Evolutionary conservation across 2,888 invertebrate species (phyloP).

Genomic region (Taenaris catops): DNA sequence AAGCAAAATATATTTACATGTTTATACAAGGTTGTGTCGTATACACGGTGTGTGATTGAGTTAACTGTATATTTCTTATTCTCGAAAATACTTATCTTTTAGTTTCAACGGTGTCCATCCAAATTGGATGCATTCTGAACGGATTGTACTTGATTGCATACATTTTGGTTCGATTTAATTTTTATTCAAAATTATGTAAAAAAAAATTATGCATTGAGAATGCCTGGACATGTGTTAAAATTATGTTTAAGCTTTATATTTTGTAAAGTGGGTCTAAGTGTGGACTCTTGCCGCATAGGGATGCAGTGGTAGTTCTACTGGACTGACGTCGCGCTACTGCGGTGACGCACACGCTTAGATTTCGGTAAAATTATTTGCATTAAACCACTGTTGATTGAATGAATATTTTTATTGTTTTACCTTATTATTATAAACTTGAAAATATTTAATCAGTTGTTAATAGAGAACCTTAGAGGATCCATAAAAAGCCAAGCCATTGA

Average conservation of each 20-base stretch:
- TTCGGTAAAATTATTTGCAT: slow-evolving; percentile 55
- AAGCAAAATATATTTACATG: slow-evolving; percentile 32
- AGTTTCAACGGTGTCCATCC: slow-evolving; percentile 26
- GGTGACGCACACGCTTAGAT: slow-evolving; percentile 56
- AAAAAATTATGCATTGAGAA: slow-evolving; percentile 56
- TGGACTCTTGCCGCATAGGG: slow-evolving; percentile 37
- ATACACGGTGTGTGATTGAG: slow-evolving; percentile 25
- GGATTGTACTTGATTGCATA: slow-evolving; percentile 38
- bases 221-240: slow-evolving; percentile 40
- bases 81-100: too few species aligned
- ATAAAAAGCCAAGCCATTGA: too few species aligned
- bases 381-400: slow-evolving; percentile 59
- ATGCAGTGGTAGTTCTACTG: slow-evolving; percentile 1
- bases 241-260: slow-evolving; percentile 36
- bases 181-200: slow-evolving; percentile 36
- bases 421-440: too few species aligned
- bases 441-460: too few species aligned
- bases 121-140: slow-evolving; percentile 49
- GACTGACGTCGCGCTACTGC: slow-evolving; percentile 12
- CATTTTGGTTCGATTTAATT: slow-evolving; percentile 41
- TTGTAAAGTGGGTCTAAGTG: slow-evolving; percentile 45
- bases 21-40: slow-evolving; percentile 28
- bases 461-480: too few species aligned
- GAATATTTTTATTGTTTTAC: too few species aligned
- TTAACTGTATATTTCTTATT: slow-evolving; percentile 45